phyloP scores from a whole-genome alignment of 2,888 invertebrate genomes.

The Cylloceria caligata region DNA sequence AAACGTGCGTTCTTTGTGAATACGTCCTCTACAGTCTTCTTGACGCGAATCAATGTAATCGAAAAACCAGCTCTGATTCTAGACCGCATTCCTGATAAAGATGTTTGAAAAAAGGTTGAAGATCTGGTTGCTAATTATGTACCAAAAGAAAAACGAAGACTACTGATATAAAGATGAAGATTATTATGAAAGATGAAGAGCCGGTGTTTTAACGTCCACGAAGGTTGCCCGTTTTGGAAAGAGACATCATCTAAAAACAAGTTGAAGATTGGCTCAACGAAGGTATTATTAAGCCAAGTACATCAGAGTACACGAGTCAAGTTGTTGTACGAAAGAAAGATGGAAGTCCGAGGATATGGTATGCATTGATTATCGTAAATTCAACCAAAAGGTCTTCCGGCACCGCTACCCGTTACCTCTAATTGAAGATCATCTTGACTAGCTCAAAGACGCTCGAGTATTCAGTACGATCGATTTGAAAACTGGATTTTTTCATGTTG shows the following conservation, averaged over 20 bases:
- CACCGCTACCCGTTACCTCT: conserved; percentile 72
- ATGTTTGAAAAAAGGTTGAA: not conserved
- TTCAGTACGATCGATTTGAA: conserved; percentile 71
- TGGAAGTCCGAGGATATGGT: not conserved
- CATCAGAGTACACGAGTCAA: conserved; percentile 70
- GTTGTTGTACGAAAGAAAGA: conserved; percentile 70
- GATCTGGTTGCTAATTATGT: not conserved
- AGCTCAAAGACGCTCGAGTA: conserved; percentile 58
- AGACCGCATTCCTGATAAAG: not conserved
- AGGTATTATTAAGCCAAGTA: conserved; percentile 65
- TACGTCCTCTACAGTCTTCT: not conserved
- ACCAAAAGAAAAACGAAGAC: not conserved
- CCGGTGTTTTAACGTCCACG: conserved; percentile 64
- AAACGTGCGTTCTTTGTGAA: not conserved
- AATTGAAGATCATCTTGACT: conserved; percentile 71
- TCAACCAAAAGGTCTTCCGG: conserved; percentile 68
- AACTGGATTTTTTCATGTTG: conserved; percentile 72
- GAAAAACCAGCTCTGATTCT: not conserved
- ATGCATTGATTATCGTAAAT: conserved; percentile 70
- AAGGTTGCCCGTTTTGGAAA: conserved; percentile 63
- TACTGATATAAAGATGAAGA: conserved; percentile 63
- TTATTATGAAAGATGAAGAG: conserved; percentile 67
- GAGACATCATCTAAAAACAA: conserved; percentile 56
- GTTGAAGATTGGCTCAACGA: conserved; percentile 68
- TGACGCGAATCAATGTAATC: not conserved